phyloP scores from a whole-genome alignment of 2,797 vertebrate species.

The Thunnus albacares region DNA sequence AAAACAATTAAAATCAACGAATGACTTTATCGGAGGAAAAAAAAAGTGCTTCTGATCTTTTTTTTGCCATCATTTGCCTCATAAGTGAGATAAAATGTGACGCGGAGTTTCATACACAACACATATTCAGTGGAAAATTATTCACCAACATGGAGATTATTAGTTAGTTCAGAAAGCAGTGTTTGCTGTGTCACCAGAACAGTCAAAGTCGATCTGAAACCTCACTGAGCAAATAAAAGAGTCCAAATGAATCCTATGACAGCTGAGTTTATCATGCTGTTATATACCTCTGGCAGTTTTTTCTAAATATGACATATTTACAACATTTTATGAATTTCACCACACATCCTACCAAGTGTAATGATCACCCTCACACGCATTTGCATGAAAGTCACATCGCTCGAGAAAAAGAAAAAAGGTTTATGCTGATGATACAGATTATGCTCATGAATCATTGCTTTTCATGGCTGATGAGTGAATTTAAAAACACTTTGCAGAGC shows the following conservation, averaged over 20 bases:
- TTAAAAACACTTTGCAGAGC: slow-evolving; percentile 65
- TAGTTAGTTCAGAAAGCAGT: slow-evolving; percentile 41
- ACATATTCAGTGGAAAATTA: slow-evolving; percentile 17
- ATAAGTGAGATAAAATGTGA: slow-evolving; percentile 16
- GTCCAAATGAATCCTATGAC: slow-evolving; percentile 33
- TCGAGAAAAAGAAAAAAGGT: slow-evolving; percentile 50
- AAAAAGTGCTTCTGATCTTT: slow-evolving; percentile 12
- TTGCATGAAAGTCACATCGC: slow-evolving; percentile 70
- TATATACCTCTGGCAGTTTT: slow-evolving; percentile 23
- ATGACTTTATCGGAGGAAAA: slow-evolving; percentile 25
- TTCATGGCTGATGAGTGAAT: slow-evolving; percentile 65
- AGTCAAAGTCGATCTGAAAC: slow-evolving; percentile 29
- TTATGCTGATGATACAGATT: slow-evolving; percentile 73
- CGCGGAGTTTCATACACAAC: slow-evolving; percentile 9
- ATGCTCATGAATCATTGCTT: slow-evolving; percentile 67
- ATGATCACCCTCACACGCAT: slow-evolving; percentile 62
- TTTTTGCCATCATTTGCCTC: slow-evolving; percentile 36
- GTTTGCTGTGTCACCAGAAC: slow-evolving; percentile 45
- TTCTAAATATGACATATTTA: slow-evolving; percentile 48
- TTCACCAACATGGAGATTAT: slow-evolving; percentile 44
- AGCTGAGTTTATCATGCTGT: slow-evolving; percentile 23
- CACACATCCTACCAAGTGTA: slow-evolving; percentile 23
- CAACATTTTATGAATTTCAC: slow-evolving; percentile 63
- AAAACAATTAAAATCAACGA: slow-evolving; percentile 62
- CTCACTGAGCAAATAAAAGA: slow-evolving; percentile 34